phyloP scores from a whole-genome alignment of 2,797 vertebrate genomes.

The Uromys caudimaculatus region DNA sequence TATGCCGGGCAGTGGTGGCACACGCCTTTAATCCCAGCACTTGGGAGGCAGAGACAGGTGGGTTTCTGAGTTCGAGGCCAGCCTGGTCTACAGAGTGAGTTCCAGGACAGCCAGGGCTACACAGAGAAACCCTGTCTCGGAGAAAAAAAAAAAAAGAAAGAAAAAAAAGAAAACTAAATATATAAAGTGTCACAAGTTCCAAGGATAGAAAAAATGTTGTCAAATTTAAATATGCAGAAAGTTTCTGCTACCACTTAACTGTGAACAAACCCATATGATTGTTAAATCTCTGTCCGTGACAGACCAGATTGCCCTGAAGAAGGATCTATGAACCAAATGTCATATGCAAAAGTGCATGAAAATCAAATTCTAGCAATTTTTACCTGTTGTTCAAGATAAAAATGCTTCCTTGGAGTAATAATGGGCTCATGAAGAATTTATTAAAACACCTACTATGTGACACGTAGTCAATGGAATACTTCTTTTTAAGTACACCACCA shows the following conservation, averaged over 20 bases:
- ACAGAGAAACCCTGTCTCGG: no score
- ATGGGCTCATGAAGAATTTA: constrained; percentile 48
- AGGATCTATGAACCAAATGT: constrained; percentile 41
- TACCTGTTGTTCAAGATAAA: constrained; percentile 65
- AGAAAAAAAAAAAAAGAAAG: no score
- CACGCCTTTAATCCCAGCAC: no score
- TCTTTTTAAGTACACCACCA: constrained; percentile 55
- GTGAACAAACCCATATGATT: constrained; percentile 41
- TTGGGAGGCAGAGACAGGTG: no score
- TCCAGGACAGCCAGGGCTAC: no score
- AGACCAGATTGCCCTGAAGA: constrained; percentile 52
- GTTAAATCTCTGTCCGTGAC: constrained; percentile 25
- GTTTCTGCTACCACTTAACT: constrained; percentile 21
- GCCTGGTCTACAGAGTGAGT: no score
- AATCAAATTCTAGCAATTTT: constrained; percentile 58
- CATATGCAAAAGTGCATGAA: constrained; percentile 61
- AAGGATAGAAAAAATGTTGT: constrained; percentile 46
- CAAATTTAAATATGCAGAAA: constrained; percentile 61
- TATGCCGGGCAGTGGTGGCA: no score
- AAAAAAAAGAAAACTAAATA: no score
- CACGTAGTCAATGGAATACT: constrained; percentile 40
- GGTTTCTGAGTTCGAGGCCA: no score
- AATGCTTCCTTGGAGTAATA: constrained; percentile 48
- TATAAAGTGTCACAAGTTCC: constrained; percentile 23
- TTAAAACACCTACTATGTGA: constrained; percentile 32